Conservation (phyloP, 2,797 vertebrate genomes). For the Anisognathus igniventris region DNA sequence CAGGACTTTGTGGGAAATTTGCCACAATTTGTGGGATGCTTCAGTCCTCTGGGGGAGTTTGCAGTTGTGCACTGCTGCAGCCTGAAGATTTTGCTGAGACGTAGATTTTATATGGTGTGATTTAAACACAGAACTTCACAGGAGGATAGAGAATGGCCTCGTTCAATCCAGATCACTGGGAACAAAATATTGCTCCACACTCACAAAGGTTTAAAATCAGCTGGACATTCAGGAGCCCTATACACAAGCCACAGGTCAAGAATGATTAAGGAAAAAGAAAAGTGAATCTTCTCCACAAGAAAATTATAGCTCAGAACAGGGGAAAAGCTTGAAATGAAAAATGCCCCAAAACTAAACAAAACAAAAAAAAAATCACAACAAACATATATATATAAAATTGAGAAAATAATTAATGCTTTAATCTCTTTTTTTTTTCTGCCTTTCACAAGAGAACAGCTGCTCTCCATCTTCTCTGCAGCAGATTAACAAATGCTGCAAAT, state of each 20-base stretch:
- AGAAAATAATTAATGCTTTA: neutral
- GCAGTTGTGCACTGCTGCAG: conserved; percentile 35
- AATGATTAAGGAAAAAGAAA: neutral
- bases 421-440: neutral
- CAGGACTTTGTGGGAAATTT: conserved; percentile 69
- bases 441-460: neutral
- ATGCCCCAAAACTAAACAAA: fast-evolving
- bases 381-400: neutral
- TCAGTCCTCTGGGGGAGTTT: conserved; percentile 50
- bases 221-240: neutral
- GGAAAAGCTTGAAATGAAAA: neutral
- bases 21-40: conserved; percentile 63
- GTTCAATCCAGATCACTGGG: conserved; percentile 37
- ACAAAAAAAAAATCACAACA: neutral
- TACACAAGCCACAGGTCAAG: neutral
- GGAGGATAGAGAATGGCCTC: conserved; percentile 6
- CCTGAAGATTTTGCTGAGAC: conserved; percentile 35
- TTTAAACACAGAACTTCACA: conserved; percentile 9
- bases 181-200: neutral
- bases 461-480: neutral
- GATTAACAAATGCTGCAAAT: neutral
- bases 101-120: conserved; percentile 47
- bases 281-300: neutral
- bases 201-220: neutral
- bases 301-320: neutral